A percentile compares a stretch with the other conserved stretches of the same genome.
Evolutionary conservation across 2,888 invertebrate genomes (phyloP).

Genomic region (Melinaea marsaeus): DNA sequence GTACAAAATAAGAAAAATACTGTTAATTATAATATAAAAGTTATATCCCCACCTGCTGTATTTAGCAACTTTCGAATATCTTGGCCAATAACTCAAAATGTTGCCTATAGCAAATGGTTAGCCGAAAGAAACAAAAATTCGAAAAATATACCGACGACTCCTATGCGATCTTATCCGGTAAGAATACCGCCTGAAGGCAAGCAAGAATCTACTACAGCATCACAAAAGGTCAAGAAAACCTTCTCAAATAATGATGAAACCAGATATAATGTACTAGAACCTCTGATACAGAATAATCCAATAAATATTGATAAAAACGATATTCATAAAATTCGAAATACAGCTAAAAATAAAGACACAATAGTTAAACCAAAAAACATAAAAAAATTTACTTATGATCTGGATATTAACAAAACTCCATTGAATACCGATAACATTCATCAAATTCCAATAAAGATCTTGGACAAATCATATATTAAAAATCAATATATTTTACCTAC

Average conservation of each 20-base stretch:
- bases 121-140: not conserved
- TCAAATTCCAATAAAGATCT: not conserved
- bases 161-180: too few relatives aligned
- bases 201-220: too few relatives aligned
- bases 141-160: not conserved
- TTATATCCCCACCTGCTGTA: not conserved
- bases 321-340: too few relatives aligned
- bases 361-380: not conserved
- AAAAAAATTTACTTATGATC: not conserved
- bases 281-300: too few relatives aligned
- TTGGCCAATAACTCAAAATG: not conserved
- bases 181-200: too few relatives aligned
- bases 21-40: not conserved
- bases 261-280: too few relatives aligned
- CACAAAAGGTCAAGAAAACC: too few relatives aligned
- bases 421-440: not conserved
- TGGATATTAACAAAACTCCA: not conserved
- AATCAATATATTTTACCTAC: not conserved
- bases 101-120: constrained; percentile 5
- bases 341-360: not conserved
- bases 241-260: too few relatives aligned
- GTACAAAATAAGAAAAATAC: not conserved
- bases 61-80: not conserved
- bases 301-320: too few relatives aligned
- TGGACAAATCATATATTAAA: not conserved